Evolutionary conservation across 2,113 vertebrate species (phyloP), one percentile per base, ranked within the genome.

Genomic region (Xyrauchen texanus): DNA sequence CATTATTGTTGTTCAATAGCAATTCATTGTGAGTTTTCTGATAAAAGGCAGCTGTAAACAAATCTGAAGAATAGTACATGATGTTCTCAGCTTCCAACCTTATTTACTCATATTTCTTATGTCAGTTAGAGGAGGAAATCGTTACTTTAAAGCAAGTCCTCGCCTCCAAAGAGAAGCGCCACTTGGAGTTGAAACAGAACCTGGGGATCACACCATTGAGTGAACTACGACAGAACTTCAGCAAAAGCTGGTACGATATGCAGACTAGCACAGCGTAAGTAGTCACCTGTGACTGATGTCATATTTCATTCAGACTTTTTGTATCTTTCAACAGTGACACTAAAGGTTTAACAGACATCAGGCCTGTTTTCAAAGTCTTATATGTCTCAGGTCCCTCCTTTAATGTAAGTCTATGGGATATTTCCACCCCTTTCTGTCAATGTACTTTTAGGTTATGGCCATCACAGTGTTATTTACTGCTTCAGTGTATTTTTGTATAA

Each of bases 121-220:
- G 83, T 75, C 73, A 96, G 97, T 90, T 99, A 79, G 97, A 99
- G 79, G 97, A 99, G 82, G 98, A 99, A 93, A 98, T 99, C 83
- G 90, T 90, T 72, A 98, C 97, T 21, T 80, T 99, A 87, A 92
- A 89, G 74, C 97, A 99, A 92, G 97, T 98, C 68, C 87, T 99
- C 86, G 90, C 89, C 53, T 97, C 96, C 13, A 99, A 99, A 91
- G 98, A 99, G 91, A 97, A 93, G 86, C 96, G 93, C 80, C 92
- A 98, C 5, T 86, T 91, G 0, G 98, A 99, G 77, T 93, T 99
- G 83, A 98, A 93, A 84, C 94, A 97, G 89, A 97, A 96, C 61
- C 94, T 99, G 77, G 97, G 97, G 83, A 84, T 97, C 87, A 94
- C 87, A 51, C 87, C 97, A 82, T 91, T 99, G 87, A 94, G 91